phyloP scores from a whole-genome alignment of 1,140 invertebrate genomes.

The Mizuhopecten yessoensis region DNA sequence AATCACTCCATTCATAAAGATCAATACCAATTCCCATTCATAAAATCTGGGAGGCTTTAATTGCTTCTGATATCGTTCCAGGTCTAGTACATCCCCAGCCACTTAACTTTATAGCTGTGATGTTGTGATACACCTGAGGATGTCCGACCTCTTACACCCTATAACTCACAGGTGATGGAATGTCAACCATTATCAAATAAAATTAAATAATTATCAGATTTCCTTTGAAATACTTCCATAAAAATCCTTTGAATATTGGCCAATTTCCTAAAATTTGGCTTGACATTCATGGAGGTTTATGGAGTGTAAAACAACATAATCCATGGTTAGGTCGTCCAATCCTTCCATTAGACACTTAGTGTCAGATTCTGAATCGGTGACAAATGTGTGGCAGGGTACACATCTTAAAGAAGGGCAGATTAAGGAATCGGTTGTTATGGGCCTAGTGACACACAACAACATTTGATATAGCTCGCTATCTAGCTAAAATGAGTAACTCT shows the following conservation, averaged over 20 bases:
- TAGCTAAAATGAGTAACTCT: too few species aligned
- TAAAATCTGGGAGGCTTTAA: conserved; percentile 26
- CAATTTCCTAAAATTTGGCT: conserved; percentile 31
- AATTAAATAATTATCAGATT: conserved; percentile 30
- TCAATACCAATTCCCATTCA: not conserved
- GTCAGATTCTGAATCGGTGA: not conserved
- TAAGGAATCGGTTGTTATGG: not conserved
- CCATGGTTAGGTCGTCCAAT: not conserved
- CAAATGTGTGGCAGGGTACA: not conserved
- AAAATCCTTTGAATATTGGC: not conserved
- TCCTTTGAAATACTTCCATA: conserved; percentile 3
- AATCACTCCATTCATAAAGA: not conserved
- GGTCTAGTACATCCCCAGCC: too few species aligned
- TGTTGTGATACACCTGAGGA: conserved; percentile 9
- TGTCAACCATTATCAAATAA: not conserved
- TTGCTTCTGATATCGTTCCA: not conserved
- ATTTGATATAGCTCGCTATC: too few species aligned
- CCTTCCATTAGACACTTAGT: not conserved
- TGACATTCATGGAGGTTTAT: conserved; percentile 28
- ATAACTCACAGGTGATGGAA: not conserved
- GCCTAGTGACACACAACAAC: too few species aligned
- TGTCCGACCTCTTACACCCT: not conserved
- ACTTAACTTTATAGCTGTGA: not conserved
- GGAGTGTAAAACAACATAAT: not conserved
- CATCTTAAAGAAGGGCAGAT: too few species aligned